Base-by-base conservation (phyloP, 2,888 invertebrate species). In the Eupithecia abbreviata region DNA sequence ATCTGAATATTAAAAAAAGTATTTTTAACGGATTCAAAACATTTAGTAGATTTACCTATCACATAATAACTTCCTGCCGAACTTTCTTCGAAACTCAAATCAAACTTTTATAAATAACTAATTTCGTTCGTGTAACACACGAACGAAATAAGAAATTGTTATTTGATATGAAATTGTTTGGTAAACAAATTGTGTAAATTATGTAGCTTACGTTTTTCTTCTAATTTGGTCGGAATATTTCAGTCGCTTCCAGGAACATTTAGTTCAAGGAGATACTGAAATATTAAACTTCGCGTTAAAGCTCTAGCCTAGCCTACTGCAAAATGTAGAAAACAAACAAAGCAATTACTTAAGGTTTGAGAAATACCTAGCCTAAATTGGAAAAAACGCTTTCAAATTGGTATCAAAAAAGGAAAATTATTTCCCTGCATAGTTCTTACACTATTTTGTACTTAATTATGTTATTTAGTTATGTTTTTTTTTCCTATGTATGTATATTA, bases 241-340 rank as follows among this genome's bases (percentile, higher is more conserved):
- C 71, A 68, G 71, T 18, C 75, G 45, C 51, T 75, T 78, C 78
- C 73, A 78, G 75, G 30, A 68, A 71, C 4, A 30, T 43, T 10
- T 65, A 71, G 43, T 47, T 79, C 75, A 10, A 42, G 47, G 75
- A 73, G 72, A 73, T 58, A 66, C 67, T 55, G 47, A 51, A 18
- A 78, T 76, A 79, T 42, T 71, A 71, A 76, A 42, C 77, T 75
- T 68, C 75, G 66, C 51, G 73, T 71, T 62, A 58, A 62, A 12
- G 10, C 72, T 45, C 49, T 30, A 62, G 70, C 49, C 75, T 69
- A 71, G 76, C 67, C 55, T 73, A 68, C 72, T 72, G 67, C 66
- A 51, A 73, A 71, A 71, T 77, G 58, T 73, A 76, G 55, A 18
- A 71, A 30, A 66, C 65, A 72, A 55, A 70, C 68, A 68, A 51